Base-by-base conservation (phyloP, 2,113 vertebrate genomes). In the cattle (Bos taurus) region DNA sequence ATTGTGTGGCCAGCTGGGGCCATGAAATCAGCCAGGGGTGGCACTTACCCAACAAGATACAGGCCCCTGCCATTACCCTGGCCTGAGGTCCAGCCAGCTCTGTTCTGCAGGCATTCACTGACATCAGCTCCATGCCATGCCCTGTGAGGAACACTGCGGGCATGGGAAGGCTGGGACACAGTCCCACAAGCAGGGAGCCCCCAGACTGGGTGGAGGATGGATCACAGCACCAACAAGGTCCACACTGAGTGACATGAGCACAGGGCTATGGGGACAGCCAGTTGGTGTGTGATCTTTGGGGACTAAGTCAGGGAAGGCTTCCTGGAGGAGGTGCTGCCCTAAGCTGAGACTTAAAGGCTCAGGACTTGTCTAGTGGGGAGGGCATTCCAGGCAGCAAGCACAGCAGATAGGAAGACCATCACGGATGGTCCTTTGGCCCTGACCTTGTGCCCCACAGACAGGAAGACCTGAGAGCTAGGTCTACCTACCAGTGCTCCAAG, bases 251-350 rank as follows among this genome's bases (percentile, higher is more conserved):
- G 19, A 57, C 1, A 0, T 1, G 56, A 81, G 5, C 91, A 48
- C 2, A 30, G 21, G 81, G 21, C 14, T 23, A 12, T 2, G 7
- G 33, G 48, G 28, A 19, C 52, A 28, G 43, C 64, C 19, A 33
- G 30, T 2, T 77, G 81, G 52, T 3, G 6, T 26, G 26, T 62
- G n/a, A 56, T 11, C 26, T 15, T 40, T 28, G 12, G 26, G 48
- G 33, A 48, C 15, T 48, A 88, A 52, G 52, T 91, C 88, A 36
- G 59, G 46, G 83, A 85, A 36, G 80, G 86, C 52, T 85, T 89
- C 97, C 60, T 80, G 52, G 93, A 96, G 67, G 93, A 93, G 46
- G 88, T 54, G 57, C 54, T 78, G 33, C 80, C 5, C 93, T 48
- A 48, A 78, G 21, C 91, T 57, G 78, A 83, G n/a, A 48, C 23